A percentile compares a stretch with the other conserved stretches of the same genome.
These are phyloP conservation scores for Xenopus tropicalis DNA, from an alignment of 2,113 vertebrate species.

Conservation along the genomic window UCB_Xtro_10.0 CM004443.2:186695001-186695500, in stretches of 20 bases:
- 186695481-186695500: conserved; percentile 63
- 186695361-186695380: conserved; percentile 57
- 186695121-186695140: conserved; percentile 37
- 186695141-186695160: neutral
- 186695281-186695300: conserved; percentile 54
- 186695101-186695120: conserved; percentile 50
- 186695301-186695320: conserved; percentile 43
- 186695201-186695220: neutral
- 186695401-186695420: conserved; percentile 60
- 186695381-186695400: conserved; percentile 63
- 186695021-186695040: conserved; percentile 30
- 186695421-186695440: conserved; percentile 66
- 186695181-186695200: conserved; percentile 13
- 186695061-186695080: conserved; percentile 51
- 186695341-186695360: conserved; percentile 61
- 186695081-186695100: conserved; percentile 50
- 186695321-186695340: conserved; percentile 49
- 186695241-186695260: conserved; percentile 53
- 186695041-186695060: conserved; percentile 47
- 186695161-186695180: conserved; percentile 4
- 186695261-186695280: conserved; percentile 52
- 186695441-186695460: conserved; percentile 73
- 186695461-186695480: conserved; percentile 64
- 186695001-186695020: conserved; percentile 45
- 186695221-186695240: conserved; percentile 48